These are phyloP conservation scores for Thaumetopoea pityocampa DNA, from an alignment of 1,140 invertebrate species.

Conservation along the genomic window DNA sequence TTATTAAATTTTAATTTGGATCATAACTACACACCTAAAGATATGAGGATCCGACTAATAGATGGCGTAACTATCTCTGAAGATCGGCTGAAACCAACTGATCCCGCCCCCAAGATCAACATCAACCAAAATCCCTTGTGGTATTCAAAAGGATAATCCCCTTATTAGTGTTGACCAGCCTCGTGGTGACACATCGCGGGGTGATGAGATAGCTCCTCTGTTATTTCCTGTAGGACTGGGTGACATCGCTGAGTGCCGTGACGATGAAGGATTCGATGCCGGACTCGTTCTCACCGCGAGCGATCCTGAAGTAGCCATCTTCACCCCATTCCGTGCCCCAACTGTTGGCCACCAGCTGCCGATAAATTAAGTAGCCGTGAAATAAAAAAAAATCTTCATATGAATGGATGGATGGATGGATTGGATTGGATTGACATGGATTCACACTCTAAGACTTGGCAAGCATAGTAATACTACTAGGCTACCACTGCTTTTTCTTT, in stretches of 20 bases:
- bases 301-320: constrained; percentile 88
- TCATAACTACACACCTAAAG: too few relatives aligned
- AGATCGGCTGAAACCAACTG: too few relatives aligned
- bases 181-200: constrained; percentile 46
- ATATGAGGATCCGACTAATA: too few relatives aligned
- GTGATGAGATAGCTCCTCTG: constrained; percentile 39
- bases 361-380: constrained; percentile 40
- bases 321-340: constrained; percentile 95
- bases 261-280: constrained; percentile 91
- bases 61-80: too few relatives aligned
- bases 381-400: too few relatives aligned
- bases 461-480: too few relatives aligned
- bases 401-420: too few relatives aligned
- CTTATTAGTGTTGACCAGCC: constrained; percentile 31
- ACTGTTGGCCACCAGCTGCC: constrained; percentile 90
- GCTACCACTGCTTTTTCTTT: too few relatives aligned
- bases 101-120: too few relatives aligned
- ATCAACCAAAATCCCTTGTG: constrained; percentile 41
- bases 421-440: too few relatives aligned
- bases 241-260: constrained; percentile 82
- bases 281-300: constrained; percentile 87
- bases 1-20: too few relatives aligned
- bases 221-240: constrained; percentile 59
- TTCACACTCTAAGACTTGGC: too few relatives aligned
- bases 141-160: constrained; percentile 45